Percentiles rank a stretch among this genome's conserved stretches.
Conservation (phyloP, 2,888 invertebrate species). For the Hirtodrosophila cameraria region DNA sequence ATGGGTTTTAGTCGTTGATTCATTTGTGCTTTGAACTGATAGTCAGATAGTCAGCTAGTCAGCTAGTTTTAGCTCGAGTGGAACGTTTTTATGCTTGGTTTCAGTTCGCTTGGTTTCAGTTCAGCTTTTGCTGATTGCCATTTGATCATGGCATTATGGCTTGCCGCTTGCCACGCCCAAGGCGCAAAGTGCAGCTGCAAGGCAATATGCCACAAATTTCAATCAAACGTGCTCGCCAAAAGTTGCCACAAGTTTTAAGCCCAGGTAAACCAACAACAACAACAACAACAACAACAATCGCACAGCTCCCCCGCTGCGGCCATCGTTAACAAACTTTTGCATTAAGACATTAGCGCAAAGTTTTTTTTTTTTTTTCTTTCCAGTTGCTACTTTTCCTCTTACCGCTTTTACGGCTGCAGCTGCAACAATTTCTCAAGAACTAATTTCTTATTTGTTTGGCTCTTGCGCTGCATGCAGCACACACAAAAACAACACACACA, state of each 20-base stretch:
- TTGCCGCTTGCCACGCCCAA: constrained; percentile 6
- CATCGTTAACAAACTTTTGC: constrained; percentile 73
- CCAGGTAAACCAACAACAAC: constrained; percentile 41
- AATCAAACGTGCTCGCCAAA: constrained; percentile 76
- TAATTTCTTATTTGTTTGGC: constrained; percentile 79
- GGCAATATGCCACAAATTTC: constrained; percentile 79
- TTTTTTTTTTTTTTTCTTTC: constrained; percentile 48
- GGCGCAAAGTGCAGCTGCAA: constrained; percentile 42
- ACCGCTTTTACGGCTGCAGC: constrained; percentile 54
- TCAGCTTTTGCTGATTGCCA: constrained; percentile 43
- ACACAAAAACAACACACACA: constrained; percentile 8
- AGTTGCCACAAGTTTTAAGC: constrained; percentile 68
- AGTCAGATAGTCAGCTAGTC: constrained; percentile 18
- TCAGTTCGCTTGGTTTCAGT: constrained; percentile 44
- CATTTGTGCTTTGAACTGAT: constrained; percentile 41
- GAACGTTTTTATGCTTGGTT: constrained; percentile 50
- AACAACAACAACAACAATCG: neutral
- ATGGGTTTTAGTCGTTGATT: constrained; percentile 15
- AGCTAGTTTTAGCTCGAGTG: constrained; percentile 14
- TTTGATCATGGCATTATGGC: constrained; percentile 56
- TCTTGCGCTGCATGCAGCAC: constrained; percentile 50
- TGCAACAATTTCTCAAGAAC: constrained; percentile 76
- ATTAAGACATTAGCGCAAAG: constrained; percentile 79
- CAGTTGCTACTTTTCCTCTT: constrained; percentile 52
- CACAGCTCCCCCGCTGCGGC: neutral